Conservation (phyloP, 1,140 invertebrate species). For the Drosophila lowei region DNA sequence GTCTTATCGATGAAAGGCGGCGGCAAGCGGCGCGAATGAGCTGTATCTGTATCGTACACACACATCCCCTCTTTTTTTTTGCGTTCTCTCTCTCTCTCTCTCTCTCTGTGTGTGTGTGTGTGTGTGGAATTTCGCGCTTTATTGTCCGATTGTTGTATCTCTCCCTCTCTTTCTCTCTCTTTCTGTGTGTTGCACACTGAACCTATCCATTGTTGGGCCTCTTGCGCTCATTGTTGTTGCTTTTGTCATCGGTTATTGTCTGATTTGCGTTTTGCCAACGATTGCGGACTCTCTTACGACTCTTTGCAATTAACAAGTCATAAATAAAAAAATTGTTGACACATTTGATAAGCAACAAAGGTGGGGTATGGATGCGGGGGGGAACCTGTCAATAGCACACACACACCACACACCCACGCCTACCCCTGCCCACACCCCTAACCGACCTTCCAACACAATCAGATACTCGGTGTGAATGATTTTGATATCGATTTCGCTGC, state of each 20-base stretch:
- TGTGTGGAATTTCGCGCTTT: constrained; percentile 69
- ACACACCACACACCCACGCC: background rate
- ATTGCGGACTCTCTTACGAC: constrained; percentile 48
- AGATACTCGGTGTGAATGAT: constrained; percentile 1
- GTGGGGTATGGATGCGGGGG: background rate
- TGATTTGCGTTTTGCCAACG: constrained; percentile 67
- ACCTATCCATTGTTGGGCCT: constrained; percentile 25
- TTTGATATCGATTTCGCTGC: constrained; percentile 47
- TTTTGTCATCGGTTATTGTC: constrained; percentile 31
- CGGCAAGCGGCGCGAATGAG: constrained; percentile 44
- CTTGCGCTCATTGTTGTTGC: constrained; percentile 40
- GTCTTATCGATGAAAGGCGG: constrained; percentile 61
- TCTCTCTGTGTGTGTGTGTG: constrained; percentile 14
- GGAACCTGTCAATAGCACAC: constrained; percentile 34
- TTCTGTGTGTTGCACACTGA: constrained; percentile 17
- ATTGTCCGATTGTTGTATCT: constrained; percentile 62
- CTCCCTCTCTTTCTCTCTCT: background rate
- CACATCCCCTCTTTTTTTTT: constrained; percentile 12
- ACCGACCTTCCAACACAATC: background rate
- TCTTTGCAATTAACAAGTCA: constrained; percentile 73
- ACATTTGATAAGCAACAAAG: constrained; percentile 67
- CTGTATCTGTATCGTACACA: constrained; percentile 51
- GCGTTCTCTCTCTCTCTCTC: constrained; percentile 1
- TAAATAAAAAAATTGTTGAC: constrained; percentile 76
- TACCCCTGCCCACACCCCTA: no score